Base-by-base conservation (phyloP, 2,888 invertebrate species). In the Trichopria drosophilae region DNA sequence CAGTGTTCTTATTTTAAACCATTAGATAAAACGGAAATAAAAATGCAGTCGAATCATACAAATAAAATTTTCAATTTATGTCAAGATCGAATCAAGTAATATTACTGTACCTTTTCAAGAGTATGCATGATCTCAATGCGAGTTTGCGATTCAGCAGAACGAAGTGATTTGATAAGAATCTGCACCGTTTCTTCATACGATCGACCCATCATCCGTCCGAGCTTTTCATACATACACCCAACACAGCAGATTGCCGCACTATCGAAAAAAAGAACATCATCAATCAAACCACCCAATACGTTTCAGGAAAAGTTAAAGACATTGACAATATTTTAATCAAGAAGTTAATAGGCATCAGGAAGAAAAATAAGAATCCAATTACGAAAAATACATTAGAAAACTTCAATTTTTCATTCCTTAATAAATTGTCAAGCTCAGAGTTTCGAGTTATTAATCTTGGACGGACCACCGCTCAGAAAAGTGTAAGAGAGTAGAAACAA, bases 191-290 rank as follows among this genome's bases (percentile, higher is more conserved):
- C 99, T 75, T 99, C 98, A 71, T 96, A 99, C 0, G 96, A 94
- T 57, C 98, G 81, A 0, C 98, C 99, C 88, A 97, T 98, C 95
- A 99, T 96, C 58, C 99, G 82, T 1, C 99, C 98, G 15, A 99
- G 81, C 76, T 92, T 94, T 76, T 97, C 95, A 77, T 98, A 99
- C 93, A 99, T 95, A 56, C 90, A 90, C 24, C 97, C 98, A 50
- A 94, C 82, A 66, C 96, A 95, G 63, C 93, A 90, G 66, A 98
- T 91, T 12, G 98, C 96, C 66, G 96, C 94, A 63, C 97, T 98
- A n/a, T n/a, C n/a, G n/a, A 75, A 46, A 79, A 43, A 52, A 18
- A 39, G 9, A 37, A 29, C 39, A 26, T 2, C 10, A 10, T 24
- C 35, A 23, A 12, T 34, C 15, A 40, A 32, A 28, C 20, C 39